These are phyloP conservation scores for Dendroctonus ponderosae DNA, from an alignment of 1,140 invertebrate genomes.

Conservation along the genomic window DNA sequence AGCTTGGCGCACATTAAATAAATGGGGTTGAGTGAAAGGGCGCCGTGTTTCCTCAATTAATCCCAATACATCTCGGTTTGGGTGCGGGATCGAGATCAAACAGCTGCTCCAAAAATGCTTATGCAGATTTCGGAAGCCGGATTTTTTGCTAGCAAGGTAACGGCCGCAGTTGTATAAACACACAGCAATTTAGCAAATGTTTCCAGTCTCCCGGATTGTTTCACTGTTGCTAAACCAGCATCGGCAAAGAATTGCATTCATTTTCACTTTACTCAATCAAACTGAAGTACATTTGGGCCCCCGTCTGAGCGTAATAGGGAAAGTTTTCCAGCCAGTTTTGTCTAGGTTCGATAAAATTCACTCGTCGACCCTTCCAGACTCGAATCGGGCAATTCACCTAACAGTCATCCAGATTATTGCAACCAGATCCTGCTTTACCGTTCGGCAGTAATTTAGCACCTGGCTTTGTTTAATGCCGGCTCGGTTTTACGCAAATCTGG, in stretches of 20 bases:
- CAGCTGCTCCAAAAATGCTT: too few species aligned
- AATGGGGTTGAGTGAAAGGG: too few species aligned
- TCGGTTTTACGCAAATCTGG: not conserved
- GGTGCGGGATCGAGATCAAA: too few species aligned
- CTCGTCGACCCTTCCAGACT: too few species aligned
- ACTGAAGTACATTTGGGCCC: not conserved
- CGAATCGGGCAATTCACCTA: not conserved
- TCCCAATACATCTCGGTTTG: too few species aligned
- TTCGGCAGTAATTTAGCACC: not conserved
- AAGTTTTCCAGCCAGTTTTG: not conserved
- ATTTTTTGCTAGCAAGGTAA: too few species aligned
- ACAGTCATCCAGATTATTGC: not conserved
- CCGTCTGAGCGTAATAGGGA: not conserved
- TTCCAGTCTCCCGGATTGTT: too few species aligned
- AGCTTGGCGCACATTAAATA: too few species aligned
- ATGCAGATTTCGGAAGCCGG: too few species aligned
- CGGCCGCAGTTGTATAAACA: too few species aligned
- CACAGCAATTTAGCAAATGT: too few species aligned
- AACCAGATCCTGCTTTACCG: not conserved
- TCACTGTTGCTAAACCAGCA: not conserved
- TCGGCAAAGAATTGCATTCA: not conserved
- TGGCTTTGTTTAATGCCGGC: not conserved
- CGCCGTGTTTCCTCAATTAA: too few species aligned
- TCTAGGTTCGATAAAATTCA: not conserved
- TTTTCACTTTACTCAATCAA: conserved; percentile 3